Evolutionary conservation across 2,888 invertebrate species (phyloP).

Genomic region (Graphium colonna): DNA sequence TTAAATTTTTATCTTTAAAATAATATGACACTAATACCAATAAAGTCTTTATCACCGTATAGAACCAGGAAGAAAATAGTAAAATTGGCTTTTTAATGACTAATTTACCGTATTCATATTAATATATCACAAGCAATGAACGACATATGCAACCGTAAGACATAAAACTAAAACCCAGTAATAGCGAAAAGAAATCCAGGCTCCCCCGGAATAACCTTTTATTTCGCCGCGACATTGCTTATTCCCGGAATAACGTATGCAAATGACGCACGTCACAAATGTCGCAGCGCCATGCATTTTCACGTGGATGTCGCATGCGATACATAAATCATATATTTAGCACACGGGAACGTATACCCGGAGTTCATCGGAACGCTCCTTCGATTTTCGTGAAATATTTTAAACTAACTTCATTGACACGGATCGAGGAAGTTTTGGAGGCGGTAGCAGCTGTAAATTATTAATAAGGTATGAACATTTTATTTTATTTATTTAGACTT

Average conservation of each 20-base stretch:
- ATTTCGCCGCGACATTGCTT: conserved; percentile 13
- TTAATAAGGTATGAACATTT: no score
- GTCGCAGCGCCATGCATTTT: conserved; percentile 35
- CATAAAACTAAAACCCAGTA: no score
- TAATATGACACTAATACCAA: no score
- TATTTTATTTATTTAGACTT: no score
- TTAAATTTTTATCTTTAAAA: no score
- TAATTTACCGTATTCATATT: no score
- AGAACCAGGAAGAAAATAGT: no score
- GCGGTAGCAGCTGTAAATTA: no score
- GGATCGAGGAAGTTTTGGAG: conserved; percentile 20
- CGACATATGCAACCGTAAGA: no score
- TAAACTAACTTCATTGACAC: conserved; percentile 34
- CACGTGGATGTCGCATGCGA: conserved; percentile 39
- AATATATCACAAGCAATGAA: no score
- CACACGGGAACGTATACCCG: conserved; percentile 49
- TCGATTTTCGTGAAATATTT: conserved; percentile 55
- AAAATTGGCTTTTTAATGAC: no score
- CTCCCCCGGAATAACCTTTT: conserved; percentile 6
- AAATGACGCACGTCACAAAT: conserved; percentile 24
- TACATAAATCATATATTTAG: conserved; percentile 69
- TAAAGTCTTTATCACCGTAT: no score
- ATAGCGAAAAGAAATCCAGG: not conserved
- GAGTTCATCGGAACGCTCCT: conserved; percentile 58
- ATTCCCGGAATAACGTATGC: conserved; percentile 24